Evolutionary conservation across 1,140 invertebrate genomes (phyloP), one percentile per base, ranked within the genome.

Genomic region (Achatina immaculata): DNA sequence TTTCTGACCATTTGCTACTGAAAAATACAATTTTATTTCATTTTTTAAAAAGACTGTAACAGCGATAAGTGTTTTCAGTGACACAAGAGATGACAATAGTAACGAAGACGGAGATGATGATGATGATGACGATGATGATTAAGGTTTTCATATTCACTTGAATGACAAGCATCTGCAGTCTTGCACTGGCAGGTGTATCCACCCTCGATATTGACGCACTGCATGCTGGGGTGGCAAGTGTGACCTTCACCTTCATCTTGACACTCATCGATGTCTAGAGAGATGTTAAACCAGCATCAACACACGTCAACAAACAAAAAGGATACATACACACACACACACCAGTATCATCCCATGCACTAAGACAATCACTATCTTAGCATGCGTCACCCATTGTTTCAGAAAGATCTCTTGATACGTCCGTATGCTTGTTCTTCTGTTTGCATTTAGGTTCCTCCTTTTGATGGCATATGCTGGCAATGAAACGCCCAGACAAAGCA

Each of bases 191-290:
- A 90, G 24, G 74, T 68, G 79, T 90, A 90, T 16, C 86, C 81
- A 0, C 89, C 89, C 14, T 88, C 86, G 45, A 75, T 87, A 62
- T 90, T 90, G 14, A 84, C 80, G 81, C 89, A 90, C 14, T 82
- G 66, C 34, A 85, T 86, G 71, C 83, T 86, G 51, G 84, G 78
- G 80, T 90, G 88, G 86, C 88, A 89, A 51, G 87, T 88, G 93
- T 93, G 84, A 94, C 94, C 86, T 92, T 93, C 62, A 92, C 93
- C 94, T 62, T 94, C 94, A 86, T 94, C 94, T 82, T 92, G 91
- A 91, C 96, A 97, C 92, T 98, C 96, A 90, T 98, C 94, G 75
- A 97, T 93, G 93, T 98, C 96, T 96, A 89, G 91, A 92, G 88
- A 62, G 28, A 24, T 16, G 3, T n/a, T 7, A 71, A 6, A 21